Percentiles rank a stretch among this genome's conserved stretches.
Conservation (phyloP, 2,113 vertebrate species). For the Cebidichthys violaceus region DNA sequence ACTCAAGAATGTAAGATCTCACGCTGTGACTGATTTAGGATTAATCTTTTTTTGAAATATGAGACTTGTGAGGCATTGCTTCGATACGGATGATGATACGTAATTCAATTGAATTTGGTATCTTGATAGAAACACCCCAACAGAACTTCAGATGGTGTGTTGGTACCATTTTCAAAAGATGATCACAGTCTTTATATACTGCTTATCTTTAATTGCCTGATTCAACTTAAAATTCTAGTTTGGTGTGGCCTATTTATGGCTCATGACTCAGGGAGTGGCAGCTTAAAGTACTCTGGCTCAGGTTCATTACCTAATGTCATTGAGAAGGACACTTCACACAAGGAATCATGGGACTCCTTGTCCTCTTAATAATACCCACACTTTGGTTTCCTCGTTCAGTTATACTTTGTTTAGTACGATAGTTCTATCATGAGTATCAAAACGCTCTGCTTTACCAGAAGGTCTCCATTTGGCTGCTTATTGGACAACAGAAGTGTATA, state of each 20-base stretch:
- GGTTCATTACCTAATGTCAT: constrained; percentile 26
- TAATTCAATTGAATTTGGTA: background rate
- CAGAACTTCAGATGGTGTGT: background rate
- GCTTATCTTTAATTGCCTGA: background rate
- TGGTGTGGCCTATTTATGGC: constrained; percentile 41
- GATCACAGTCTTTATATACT: background rate
- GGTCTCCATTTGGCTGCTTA: background rate
- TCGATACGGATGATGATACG: background rate
- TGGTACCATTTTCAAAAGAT: background rate
- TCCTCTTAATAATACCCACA: constrained; percentile 40
- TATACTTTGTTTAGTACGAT: background rate
- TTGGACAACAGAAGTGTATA: background rate
- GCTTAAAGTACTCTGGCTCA: constrained; percentile 14
- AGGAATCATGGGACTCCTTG: constrained; percentile 21
- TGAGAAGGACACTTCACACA: constrained; percentile 26
- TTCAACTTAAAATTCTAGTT: background rate
- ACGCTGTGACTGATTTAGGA: background rate
- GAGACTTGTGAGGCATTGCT: background rate
- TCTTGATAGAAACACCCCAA: background rate
- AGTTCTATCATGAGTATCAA: background rate
- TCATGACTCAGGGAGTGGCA: constrained; percentile 20
- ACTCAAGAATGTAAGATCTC: background rate
- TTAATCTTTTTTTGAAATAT: background rate
- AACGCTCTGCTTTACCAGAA: background rate
- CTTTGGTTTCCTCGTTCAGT: constrained; percentile 20